These are phyloP conservation scores for Nautilus pompilius DNA, from an alignment of 1,140 invertebrate species.

Conservation along the genomic window DNA sequence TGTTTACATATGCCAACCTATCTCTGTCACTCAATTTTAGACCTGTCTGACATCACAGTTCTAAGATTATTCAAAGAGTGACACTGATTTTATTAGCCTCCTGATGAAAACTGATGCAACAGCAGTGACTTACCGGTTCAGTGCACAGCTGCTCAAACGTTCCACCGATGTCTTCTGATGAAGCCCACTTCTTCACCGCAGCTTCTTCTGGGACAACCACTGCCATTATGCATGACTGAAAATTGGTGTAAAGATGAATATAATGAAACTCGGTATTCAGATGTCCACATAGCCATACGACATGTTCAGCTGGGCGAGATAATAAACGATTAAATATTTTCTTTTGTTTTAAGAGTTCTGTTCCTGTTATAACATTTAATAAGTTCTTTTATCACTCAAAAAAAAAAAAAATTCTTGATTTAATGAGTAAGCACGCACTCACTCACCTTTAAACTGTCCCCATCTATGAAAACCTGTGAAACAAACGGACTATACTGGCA, in stretches of 20 bases:
- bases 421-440: background rate
- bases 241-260: no score
- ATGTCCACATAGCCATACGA: background rate
- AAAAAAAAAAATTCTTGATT: background rate
- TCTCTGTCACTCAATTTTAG: no score
- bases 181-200: conserved; percentile 83
- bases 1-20: no score
- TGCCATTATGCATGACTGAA: conserved; percentile 84
- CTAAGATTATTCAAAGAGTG: no score
- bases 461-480: conserved; percentile 93
- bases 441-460: conserved; percentile 80
- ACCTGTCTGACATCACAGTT: no score
- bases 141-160: conserved; percentile 27
- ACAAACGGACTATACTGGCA: conserved; percentile 90
- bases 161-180: conserved; percentile 60
- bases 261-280: conserved; percentile 3
- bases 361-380: background rate
- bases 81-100: no score
- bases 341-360: background rate
- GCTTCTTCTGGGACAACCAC: conserved; percentile 93
- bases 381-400: background rate
- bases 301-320: background rate
- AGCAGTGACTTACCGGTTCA: conserved; percentile 34
- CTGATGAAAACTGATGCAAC: no score
- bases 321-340: background rate